Evolutionary conservation across 92 coral and sea anemone genomes (phyloP), one percentile per base, ranked within the genome.

Genomic region (Zoanthus solanderi): DNA sequence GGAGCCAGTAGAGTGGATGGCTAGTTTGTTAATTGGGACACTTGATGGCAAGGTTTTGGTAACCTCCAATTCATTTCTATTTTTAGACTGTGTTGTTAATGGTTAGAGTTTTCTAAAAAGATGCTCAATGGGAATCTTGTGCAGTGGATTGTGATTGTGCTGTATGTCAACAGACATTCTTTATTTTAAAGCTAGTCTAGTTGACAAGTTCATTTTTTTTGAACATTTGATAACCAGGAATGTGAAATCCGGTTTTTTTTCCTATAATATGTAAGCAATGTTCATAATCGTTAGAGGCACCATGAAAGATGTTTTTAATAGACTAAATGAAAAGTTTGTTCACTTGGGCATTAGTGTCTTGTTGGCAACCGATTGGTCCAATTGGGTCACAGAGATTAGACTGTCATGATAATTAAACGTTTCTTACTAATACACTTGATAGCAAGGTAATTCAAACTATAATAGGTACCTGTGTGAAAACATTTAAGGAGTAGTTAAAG

Each of bases 1-100:
- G 65, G 99, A 96, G 58, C 99, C 99, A 48, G 92, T 95, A 5
- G 88, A 90, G 32, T 96, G 99, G 99, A 96, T 96, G 98, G 73
- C 80, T 80, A 78, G 91, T 14, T 69, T 87, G 79, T 91, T 96
- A 11, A 75, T 88, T 48, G 99, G 98, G 45, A 90, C 91, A 16
- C 83, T 91, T 48, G 95, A 93, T 69, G 99, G 96, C 83, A 96
- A 96, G 92, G 98, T 23, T 7, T 17, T 75, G 52, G 47, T n/a
- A 80, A 82, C 76, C 84, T 44, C 37, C 71, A 42, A 8, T 60
- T 18, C 7, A 4, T 58, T 58, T 13, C 66, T 58, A 17, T 58
- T 4, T 13, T 4, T 58, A 58, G 14, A 0, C 4, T 2, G 42
- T 37, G 42, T 37, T 37, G 4, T 37, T 37, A 37, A 37, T 37